phyloP scores from a whole-genome alignment of 2,113 vertebrate genomes.

The Elgaria multicarinata region DNA sequence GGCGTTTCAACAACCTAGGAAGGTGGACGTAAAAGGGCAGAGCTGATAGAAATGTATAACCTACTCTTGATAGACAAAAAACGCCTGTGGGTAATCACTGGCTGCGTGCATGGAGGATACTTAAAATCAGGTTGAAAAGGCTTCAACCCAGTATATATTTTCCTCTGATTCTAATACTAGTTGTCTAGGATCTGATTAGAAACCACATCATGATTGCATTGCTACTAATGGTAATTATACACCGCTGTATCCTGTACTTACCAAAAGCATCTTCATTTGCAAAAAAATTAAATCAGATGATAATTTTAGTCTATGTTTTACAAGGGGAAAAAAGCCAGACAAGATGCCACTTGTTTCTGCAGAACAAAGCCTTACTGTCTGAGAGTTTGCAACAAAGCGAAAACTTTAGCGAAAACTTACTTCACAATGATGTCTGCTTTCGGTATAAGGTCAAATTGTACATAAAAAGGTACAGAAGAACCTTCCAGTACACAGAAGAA shows the following conservation, averaged over 20 bases:
- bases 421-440: neutral
- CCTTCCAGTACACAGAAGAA: neutral
- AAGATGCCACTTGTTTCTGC: neutral
- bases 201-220: neutral
- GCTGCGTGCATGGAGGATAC: too few relatives aligned
- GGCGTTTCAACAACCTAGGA: too few relatives aligned
- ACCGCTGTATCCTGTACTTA: neutral
- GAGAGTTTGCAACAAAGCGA: neutral
- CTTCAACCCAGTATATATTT: neutral
- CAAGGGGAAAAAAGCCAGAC: neutral
- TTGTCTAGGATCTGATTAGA: neutral
- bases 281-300: neutral
- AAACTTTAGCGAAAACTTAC: neutral
- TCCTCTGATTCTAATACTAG: neutral
- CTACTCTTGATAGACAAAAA: too few relatives aligned
- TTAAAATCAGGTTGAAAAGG: too few relatives aligned
- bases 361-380: neutral
- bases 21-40: too few relatives aligned
- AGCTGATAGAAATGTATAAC: too few relatives aligned
- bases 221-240: neutral
- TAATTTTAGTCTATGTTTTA: constrained; percentile 2
- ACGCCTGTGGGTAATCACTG: too few relatives aligned
- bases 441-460: neutral
- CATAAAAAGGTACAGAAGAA: too few relatives aligned
- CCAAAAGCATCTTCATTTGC: neutral